phyloP scores from a whole-genome alignment of 2,113 vertebrate species.

The Opisthocomus hoazin region DNA sequence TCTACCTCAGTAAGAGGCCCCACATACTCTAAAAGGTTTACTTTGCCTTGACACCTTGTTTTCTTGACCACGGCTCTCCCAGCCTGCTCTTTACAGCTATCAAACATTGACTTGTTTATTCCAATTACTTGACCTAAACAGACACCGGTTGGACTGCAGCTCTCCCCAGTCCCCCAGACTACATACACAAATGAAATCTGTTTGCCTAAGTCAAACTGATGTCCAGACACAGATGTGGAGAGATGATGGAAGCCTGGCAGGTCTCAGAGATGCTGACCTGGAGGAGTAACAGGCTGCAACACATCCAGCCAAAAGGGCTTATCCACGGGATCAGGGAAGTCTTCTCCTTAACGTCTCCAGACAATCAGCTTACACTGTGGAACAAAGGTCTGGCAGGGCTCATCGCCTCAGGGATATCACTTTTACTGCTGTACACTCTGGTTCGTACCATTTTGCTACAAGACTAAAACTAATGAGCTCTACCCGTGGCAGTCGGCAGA shows the following conservation, averaged over 20 bases:
- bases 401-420: neutral
- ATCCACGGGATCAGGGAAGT: neutral
- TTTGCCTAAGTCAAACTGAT: constrained; percentile 74
- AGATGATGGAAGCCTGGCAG: constrained; percentile 36
- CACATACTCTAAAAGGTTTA: neutral
- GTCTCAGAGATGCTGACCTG: constrained; percentile 50
- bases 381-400: neutral
- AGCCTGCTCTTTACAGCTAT: neutral
- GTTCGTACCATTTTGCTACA: neutral
- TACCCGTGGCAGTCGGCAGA: neutral
- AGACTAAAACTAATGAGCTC: neutral
- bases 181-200: constrained; percentile 60
- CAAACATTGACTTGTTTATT: constrained; percentile 37
- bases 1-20: neutral
- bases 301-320: neutral
- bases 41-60: neutral
- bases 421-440: neutral
- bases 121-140: constrained; percentile 4
- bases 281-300: neutral
- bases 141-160: neutral
- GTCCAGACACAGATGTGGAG: constrained; percentile 51
- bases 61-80: neutral
- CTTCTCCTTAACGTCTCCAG: neutral
- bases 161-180: constrained; percentile 45
- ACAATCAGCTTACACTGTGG: neutral